Evolutionary conservation across 2,797 vertebrate genomes (phyloP).

Genomic region (Parauchenoglanis punctatus): DNA sequence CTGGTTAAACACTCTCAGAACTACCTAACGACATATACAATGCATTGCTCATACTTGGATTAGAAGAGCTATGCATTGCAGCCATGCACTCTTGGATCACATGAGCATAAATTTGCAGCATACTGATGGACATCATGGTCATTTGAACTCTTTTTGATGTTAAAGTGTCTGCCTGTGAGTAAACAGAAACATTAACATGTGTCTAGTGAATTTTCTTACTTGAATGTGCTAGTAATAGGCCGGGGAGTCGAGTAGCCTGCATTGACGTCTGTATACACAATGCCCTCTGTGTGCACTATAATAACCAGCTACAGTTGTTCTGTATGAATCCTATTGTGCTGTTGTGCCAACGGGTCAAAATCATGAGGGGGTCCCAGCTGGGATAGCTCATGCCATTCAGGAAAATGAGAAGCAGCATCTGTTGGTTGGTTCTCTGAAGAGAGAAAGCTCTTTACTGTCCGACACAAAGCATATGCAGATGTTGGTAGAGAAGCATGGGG

Average conservation of each 20-base stretch:
- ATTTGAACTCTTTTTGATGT: constrained; percentile 23
- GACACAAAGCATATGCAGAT: constrained; percentile 21
- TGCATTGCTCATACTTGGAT: not conserved
- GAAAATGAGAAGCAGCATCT: constrained; percentile 46
- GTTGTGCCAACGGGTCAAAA: constrained; percentile 29
- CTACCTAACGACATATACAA: not conserved
- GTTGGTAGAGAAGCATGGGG: constrained; percentile 26
- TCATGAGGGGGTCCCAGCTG: constrained; percentile 41
- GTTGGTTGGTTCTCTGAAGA: constrained; percentile 35
- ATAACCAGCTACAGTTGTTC: constrained; percentile 21
- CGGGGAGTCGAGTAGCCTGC: not conserved
- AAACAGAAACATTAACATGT: not conserved
- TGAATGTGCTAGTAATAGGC: constrained; percentile 12
- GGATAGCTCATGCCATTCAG: constrained; percentile 21
- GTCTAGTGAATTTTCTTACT: not conserved
- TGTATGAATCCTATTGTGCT: constrained; percentile 34
- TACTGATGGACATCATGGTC: not conserved
- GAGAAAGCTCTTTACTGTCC: constrained; percentile 36
- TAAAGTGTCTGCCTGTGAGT: constrained; percentile 7
- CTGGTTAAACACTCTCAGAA: not conserved
- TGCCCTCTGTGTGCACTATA: constrained; percentile 24
- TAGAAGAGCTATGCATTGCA: not conserved
- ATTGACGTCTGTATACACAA: constrained; percentile 23
- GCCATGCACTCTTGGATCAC: not conserved
- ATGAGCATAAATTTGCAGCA: not conserved